Evolutionary conservation across 1,140 invertebrate species (phyloP).

Genomic region (Hycleus cichorii): DNA sequence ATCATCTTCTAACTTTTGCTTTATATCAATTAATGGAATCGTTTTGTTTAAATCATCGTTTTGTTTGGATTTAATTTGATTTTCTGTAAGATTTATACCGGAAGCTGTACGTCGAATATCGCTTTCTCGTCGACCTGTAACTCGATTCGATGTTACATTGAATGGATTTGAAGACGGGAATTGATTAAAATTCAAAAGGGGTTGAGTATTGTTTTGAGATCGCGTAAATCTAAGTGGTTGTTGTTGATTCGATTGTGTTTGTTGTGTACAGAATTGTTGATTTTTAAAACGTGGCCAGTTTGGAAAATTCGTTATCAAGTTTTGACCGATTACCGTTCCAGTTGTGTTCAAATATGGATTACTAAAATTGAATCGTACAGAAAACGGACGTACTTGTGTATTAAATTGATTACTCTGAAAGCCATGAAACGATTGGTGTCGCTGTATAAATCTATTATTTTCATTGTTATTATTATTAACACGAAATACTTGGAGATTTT

Average conservation of each 20-base stretch:
- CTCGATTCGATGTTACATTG: constrained; percentile 12
- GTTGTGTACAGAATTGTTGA: background rate
- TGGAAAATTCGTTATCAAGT: background rate
- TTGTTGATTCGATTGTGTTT: background rate
- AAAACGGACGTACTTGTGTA: background rate
- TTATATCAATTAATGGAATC: background rate
- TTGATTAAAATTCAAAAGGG: constrained; percentile 13
- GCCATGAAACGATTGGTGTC: constrained; percentile 38
- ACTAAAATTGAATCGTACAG: constrained; percentile 4
- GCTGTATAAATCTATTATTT: constrained; percentile 19
- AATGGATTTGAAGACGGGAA: constrained; percentile 10
- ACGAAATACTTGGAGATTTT: no score
- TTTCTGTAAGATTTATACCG: constrained; percentile 21
- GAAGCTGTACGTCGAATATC: constrained; percentile 27
- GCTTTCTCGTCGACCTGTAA: constrained; percentile 26
- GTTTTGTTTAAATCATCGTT: background rate
- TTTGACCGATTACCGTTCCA: no score
- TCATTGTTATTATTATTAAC: background rate
- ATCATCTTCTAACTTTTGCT: background rate
- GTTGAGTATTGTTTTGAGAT: constrained; percentile 5
- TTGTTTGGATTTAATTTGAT: background rate
- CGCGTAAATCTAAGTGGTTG: background rate
- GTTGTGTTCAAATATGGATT: constrained; percentile 5
- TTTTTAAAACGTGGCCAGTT: background rate
- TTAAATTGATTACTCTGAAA: constrained; percentile 28